Evolutionary conservation across 1,140 invertebrate genomes (phyloP).

Genomic region (Nasonia longicornis): DNA sequence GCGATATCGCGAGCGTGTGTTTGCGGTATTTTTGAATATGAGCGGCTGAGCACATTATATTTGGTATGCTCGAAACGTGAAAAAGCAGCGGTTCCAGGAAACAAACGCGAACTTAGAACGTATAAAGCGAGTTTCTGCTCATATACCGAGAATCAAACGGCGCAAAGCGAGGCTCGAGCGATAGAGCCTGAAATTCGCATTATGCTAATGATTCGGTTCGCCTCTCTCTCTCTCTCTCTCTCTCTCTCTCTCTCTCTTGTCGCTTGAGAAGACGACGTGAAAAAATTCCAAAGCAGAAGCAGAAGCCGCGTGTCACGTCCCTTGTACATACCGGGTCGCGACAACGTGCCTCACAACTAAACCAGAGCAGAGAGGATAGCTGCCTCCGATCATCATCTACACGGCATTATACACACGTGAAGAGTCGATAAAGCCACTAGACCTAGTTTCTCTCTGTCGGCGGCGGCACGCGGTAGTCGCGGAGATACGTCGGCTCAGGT

Average conservation of each 20-base stretch:
- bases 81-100: no score
- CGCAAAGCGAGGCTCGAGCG: no score
- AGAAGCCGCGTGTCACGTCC: neutral
- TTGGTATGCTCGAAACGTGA: neutral
- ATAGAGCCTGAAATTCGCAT: neutral
- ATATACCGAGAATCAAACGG: neutral
- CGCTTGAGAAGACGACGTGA: neutral
- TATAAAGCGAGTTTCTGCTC: neutral
- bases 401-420: neutral
- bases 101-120: no score
- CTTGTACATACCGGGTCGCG: neutral
- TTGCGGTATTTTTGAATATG: no score
- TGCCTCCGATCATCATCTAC: neutral
- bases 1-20: no score
- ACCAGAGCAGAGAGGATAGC: neutral
- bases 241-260: no score
- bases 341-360: neutral
- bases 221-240: no score
- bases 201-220: neutral
- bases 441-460: conserved; percentile 6
- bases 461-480: neutral
- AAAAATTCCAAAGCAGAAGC: neutral
- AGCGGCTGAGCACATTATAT: no score
- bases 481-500: conserved; percentile 24
- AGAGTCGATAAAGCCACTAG: conserved; percentile 2